These are phyloP conservation scores for Ophion slaviceki DNA, from an alignment of 2,888 invertebrate genomes.

Conservation along the genomic window DNA sequence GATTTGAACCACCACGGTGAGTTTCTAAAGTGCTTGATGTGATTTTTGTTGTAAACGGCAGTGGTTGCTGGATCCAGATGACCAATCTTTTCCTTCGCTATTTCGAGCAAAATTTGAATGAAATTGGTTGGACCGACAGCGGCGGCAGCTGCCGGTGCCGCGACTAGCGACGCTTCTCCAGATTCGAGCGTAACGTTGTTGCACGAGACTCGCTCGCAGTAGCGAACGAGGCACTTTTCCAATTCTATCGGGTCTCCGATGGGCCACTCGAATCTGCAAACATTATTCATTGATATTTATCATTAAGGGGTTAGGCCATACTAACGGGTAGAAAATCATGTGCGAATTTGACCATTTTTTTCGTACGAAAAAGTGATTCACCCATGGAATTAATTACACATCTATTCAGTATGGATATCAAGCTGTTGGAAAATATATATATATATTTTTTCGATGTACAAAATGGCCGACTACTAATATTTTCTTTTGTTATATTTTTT, in stretches of 20 bases:
- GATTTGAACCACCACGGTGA: slow-evolving; percentile 87
- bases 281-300: no score
- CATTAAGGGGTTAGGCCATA: no score
- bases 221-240: slow-evolving; percentile 72
- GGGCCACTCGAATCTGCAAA: slow-evolving; percentile 78
- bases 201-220: slow-evolving; percentile 75
- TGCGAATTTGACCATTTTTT: no score
- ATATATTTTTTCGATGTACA: no score
- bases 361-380: no score
- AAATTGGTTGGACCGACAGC: slow-evolving; percentile 72
- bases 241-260: slow-evolving; percentile 73
- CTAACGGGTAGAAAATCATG: no score
- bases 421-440: no score
- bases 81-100: slow-evolving; percentile 76
- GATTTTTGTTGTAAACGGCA: slow-evolving; percentile 86
- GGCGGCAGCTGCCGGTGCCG: not conserved
- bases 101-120: slow-evolving; percentile 75
- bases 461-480: no score
- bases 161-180: not conserved
- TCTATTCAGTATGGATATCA: no score
- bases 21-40: slow-evolving; percentile 85
- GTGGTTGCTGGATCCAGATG: slow-evolving; percentile 71
- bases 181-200: slow-evolving; percentile 72
- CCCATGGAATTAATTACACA: no score
- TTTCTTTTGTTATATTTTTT: no score